Conservation (phyloP, 1,140 invertebrate genomes). For the Nasonia vitripennis region DNA sequence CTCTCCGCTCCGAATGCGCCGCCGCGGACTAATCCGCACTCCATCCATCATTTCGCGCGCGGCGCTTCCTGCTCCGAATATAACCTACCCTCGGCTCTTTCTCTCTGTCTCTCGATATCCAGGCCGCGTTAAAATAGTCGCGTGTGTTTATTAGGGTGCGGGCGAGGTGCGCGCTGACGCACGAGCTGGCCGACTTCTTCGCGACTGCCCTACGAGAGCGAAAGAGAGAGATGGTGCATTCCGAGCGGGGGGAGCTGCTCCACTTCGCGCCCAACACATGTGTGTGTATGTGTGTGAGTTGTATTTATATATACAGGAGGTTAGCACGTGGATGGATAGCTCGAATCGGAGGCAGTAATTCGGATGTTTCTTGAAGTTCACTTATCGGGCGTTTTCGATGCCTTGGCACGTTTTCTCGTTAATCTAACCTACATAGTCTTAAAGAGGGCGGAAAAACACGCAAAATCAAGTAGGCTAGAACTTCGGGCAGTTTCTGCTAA, state of each 20-base stretch:
- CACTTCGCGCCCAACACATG: not conserved
- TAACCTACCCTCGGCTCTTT: conserved; percentile 3
- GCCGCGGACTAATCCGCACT: not conserved
- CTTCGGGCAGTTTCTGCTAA: too few species aligned
- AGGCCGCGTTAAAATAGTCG: conserved; percentile 42
- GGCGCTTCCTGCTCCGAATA: not conserved
- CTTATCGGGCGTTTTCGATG: too few species aligned
- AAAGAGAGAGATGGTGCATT: not conserved
- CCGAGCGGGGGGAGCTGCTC: not conserved
- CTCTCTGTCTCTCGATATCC: conserved; percentile 6
- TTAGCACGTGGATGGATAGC: too few species aligned
- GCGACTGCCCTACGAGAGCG: not conserved
- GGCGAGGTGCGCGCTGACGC: conserved; percentile 12
- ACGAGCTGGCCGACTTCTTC: conserved; percentile 20
- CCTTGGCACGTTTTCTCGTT: too few species aligned
- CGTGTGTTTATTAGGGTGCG: conserved; percentile 34
- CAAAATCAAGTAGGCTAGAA: too few species aligned
- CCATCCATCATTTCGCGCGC: not conserved
- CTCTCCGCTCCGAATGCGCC: too few species aligned
- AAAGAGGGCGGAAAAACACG: too few species aligned
- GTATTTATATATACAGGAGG: not conserved
- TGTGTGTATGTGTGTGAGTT: not conserved
- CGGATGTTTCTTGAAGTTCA: too few species aligned
- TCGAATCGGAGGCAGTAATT: too few species aligned
- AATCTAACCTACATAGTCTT: too few species aligned